Conservation (phyloP, 1,140 invertebrate genomes). For the Drosophila sturtevanti region DNA sequence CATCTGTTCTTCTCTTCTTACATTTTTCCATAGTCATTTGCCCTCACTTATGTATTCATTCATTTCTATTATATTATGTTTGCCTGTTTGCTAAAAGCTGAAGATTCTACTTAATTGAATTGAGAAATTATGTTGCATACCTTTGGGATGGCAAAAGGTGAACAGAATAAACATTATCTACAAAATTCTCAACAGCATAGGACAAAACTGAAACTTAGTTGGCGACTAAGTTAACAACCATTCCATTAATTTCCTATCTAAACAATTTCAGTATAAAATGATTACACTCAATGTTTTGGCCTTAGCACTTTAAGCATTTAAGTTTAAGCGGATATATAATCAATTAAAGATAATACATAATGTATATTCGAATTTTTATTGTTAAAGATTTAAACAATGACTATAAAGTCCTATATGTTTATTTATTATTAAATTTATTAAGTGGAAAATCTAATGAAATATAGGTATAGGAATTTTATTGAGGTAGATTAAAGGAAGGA, state of each 20-base stretch:
- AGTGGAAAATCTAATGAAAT: too few relatives aligned
- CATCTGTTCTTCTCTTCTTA: neutral
- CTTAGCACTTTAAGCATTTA: too few relatives aligned
- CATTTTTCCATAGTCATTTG: neutral
- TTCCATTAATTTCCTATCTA: neutral
- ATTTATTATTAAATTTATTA: too few relatives aligned
- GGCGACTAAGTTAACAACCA: neutral
- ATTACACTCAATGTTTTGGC: too few relatives aligned
- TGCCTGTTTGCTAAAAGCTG: neutral
- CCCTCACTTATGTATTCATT: slow-evolving; percentile 28
- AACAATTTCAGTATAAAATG: too few relatives aligned
- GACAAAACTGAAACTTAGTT: neutral
- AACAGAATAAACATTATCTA: neutral
- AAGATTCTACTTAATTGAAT: slow-evolving; percentile 12
- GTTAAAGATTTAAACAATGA: too few relatives aligned
- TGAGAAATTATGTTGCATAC: slow-evolving; percentile 14
- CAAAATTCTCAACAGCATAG: neutral
- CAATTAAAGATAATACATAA: too few relatives aligned
- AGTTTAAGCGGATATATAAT: too few relatives aligned
- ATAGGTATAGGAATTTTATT: too few relatives aligned
- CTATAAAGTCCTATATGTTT: too few relatives aligned
- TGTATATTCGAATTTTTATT: too few relatives aligned
- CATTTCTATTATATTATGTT: slow-evolving; percentile 12
- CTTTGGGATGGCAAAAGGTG: neutral
- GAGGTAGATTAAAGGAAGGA: too few relatives aligned